Evolutionary conservation across 1,140 invertebrate species (phyloP).

Genomic region (Zaprionus nigranus): DNA sequence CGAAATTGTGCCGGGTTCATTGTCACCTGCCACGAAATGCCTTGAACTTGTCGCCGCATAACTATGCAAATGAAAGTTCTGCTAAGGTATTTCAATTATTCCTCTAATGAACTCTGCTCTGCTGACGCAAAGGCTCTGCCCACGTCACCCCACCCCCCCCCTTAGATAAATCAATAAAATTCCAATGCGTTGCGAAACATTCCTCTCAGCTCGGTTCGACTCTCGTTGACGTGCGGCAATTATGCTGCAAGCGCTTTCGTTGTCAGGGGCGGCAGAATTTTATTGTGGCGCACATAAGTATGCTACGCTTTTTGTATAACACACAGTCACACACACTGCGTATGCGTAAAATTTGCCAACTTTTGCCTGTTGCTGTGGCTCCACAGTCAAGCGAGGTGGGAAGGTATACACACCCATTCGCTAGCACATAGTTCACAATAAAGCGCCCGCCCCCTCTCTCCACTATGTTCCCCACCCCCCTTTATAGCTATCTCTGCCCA

Average conservation of each 20-base stretch:
- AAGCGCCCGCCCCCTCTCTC: neutral
- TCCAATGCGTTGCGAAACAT: slow-evolving; percentile 63
- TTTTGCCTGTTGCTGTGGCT: slow-evolving; percentile 38
- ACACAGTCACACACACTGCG: slow-evolving; percentile 8
- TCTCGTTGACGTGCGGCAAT: slow-evolving; percentile 49
- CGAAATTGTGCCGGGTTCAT: slow-evolving; percentile 21
- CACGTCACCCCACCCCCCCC: neutral
- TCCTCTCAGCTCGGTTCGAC: slow-evolving; percentile 33
- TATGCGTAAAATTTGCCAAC: slow-evolving; percentile 3
- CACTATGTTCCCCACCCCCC: neutral
- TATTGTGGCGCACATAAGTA: slow-evolving; percentile 61
- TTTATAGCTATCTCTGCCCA: slow-evolving; percentile 1
- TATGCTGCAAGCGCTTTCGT: slow-evolving; percentile 47
- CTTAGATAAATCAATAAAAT: slow-evolving; percentile 76
- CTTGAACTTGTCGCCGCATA: slow-evolving; percentile 23
- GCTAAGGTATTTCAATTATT: slow-evolving; percentile 71
- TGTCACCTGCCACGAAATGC: slow-evolving; percentile 33
- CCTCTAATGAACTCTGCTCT: slow-evolving; percentile 12
- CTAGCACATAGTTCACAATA: slow-evolving; percentile 13
- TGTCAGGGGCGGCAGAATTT: slow-evolving; percentile 9
- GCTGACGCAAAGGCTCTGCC: slow-evolving; percentile 35
- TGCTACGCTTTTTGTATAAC: slow-evolving; percentile 51
- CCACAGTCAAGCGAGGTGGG: neutral
- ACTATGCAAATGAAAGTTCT: slow-evolving; percentile 54
- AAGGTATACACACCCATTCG: slow-evolving; percentile 22